Percentiles rank a stretch among this genome's conserved stretches.
Conservation (phyloP, 1,140 invertebrate species). For the Hyposmocoma kahamanoa region DNA sequence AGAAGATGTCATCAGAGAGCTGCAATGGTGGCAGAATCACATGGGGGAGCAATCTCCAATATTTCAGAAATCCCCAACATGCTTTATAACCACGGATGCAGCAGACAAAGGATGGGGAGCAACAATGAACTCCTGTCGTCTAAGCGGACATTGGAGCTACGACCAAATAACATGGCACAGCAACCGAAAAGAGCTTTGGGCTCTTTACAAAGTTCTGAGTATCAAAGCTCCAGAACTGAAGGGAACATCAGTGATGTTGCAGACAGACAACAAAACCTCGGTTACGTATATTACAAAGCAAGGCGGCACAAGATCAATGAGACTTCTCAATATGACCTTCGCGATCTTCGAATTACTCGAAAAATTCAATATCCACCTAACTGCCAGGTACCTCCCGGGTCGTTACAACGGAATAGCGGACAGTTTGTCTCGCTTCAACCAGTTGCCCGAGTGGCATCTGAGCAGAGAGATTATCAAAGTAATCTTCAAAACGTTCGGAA, state of each 20-base stretch:
- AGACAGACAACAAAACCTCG: slow-evolving; percentile 45
- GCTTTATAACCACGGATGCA: slow-evolving; percentile 34
- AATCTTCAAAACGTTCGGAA: slow-evolving; percentile 31
- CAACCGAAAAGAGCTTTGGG: slow-evolving; percentile 39
- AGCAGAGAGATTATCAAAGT: slow-evolving; percentile 18
- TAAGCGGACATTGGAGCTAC: slow-evolving; percentile 20
- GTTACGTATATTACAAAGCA: slow-evolving; percentile 41
- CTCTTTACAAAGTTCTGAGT: slow-evolving; percentile 26
- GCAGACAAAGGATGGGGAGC: slow-evolving; percentile 34
- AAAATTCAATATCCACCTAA: slow-evolving; percentile 23
- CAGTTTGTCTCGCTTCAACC: slow-evolving; percentile 24
- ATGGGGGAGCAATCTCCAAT: too few relatives aligned
- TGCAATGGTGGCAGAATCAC: too few relatives aligned
- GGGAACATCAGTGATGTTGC: slow-evolving; percentile 23
- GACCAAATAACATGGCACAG: slow-evolving; percentile 24
- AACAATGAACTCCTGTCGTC: slow-evolving; percentile 16
- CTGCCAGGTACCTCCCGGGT: slow-evolving; percentile 27
- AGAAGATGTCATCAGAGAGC: too few relatives aligned
- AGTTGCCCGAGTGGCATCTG: slow-evolving; percentile 42
- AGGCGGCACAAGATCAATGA: slow-evolving; percentile 37
- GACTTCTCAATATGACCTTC: slow-evolving; percentile 33
- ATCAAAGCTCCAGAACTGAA: slow-evolving; percentile 7
- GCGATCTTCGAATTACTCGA: slow-evolving; percentile 18
- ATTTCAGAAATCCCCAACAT: too few relatives aligned
- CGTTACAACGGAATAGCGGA: slow-evolving; percentile 38